These are phyloP conservation scores for Cantharis rufa DNA, from an alignment of 2,888 invertebrate genomes.

Conservation along the genomic window DNA sequence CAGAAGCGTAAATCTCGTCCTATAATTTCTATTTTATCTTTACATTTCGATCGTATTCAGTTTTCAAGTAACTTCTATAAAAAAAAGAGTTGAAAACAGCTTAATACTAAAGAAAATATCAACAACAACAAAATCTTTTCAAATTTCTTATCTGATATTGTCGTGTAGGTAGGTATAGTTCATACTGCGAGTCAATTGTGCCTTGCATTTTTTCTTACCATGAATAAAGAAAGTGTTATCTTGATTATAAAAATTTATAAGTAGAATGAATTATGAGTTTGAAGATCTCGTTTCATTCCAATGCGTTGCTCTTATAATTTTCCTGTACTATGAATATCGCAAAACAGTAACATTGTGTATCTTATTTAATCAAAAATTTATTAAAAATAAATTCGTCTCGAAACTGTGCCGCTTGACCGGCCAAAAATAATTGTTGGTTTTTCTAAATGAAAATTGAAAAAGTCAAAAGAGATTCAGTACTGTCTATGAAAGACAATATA, in stretches of 20 bases:
- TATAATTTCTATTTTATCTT: neutral
- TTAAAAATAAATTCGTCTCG: too few species aligned
- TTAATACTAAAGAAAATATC: constrained; percentile 16
- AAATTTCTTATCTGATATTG: constrained; percentile 12
- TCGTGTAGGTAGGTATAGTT: constrained; percentile 8
- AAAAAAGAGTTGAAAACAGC: constrained; percentile 20
- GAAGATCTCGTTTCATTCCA: neutral
- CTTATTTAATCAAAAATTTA: too few species aligned
- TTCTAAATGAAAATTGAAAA: neutral
- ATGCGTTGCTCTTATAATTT: neutral
- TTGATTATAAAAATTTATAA: neutral
- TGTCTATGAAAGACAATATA: neutral
- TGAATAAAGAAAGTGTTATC: neutral
- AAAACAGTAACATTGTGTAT: too few species aligned
- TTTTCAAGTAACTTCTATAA: constrained; percentile 8
- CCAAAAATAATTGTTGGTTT: neutral
- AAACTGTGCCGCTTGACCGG: neutral
- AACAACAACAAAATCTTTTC: constrained; percentile 20
- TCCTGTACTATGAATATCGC: neutral
- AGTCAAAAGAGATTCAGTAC: neutral
- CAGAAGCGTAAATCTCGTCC: neutral
- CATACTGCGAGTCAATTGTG: constrained; percentile 25
- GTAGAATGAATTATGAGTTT: neutral
- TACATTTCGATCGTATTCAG: neutral
- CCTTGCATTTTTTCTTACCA: constrained; percentile 1